A percentile compares a stretch with the other conserved stretches of the same genome.
phyloP scores from a whole-genome alignment of 1,140 invertebrate species.

The Pogonomyrmex barbatus region DNA sequence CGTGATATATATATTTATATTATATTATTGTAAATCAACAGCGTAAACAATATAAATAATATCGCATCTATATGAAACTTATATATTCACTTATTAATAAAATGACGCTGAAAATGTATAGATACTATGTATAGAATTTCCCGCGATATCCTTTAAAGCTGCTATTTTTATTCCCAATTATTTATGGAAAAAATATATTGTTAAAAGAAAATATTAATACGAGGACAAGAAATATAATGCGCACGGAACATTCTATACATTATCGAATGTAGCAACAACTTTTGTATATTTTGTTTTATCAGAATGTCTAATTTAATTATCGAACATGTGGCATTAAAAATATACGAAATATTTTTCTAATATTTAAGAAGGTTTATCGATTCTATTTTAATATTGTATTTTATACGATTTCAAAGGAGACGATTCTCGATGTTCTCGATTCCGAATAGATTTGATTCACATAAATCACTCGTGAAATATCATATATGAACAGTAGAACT shows the following conservation, averaged over 20 bases:
- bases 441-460: not conserved
- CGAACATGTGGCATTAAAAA: constrained; percentile 11
- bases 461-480: constrained; percentile 20
- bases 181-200: not conserved
- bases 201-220: not conserved
- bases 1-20: constrained; percentile 5
- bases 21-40: constrained; percentile 33
- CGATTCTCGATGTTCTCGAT: not conserved
- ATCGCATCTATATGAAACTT: constrained; percentile 31
- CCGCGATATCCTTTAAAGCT: not conserved
- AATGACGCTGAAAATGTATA: not conserved
- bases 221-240: not conserved
- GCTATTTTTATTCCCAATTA: not conserved
- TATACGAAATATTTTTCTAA: constrained; percentile 11
- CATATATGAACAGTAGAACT: not conserved
- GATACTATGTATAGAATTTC: not conserved
- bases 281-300: not conserved
- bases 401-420: not conserved
- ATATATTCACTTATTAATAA: constrained; percentile 27
- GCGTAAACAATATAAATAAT: constrained; percentile 39
- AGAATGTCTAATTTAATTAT: constrained; percentile 33
- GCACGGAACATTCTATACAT: not conserved
- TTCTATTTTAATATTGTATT: not conserved
- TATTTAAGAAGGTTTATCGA: not conserved
- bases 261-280: not conserved